A percentile compares a stretch with the other conserved stretches of the same genome.
phyloP scores from a whole-genome alignment of 2,888 invertebrate species.

The Tiliacea citrago region DNA sequence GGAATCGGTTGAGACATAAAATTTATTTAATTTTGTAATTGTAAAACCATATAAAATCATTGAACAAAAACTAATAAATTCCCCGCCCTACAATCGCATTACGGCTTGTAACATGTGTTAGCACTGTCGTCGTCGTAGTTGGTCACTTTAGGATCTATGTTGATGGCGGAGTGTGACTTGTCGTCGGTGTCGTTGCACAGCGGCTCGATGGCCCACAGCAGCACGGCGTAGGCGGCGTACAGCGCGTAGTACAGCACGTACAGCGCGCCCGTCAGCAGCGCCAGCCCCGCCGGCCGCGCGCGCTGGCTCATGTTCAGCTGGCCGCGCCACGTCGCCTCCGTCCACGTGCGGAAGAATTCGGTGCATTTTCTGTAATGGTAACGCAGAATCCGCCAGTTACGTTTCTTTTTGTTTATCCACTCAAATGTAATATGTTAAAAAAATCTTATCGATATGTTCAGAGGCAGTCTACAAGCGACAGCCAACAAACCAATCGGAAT shows the following conservation, averaged over 20 bases:
- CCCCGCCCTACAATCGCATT: neutral
- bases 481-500: neutral
- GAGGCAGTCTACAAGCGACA: neutral
- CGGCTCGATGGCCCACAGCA: conserved; percentile 83
- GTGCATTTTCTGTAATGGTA: conserved; percentile 74
- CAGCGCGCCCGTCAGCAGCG: conserved; percentile 71
- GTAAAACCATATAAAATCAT: conserved; percentile 28
- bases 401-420: neutral
- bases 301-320: conserved; percentile 68
- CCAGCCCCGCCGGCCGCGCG: conserved; percentile 72
- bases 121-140: conserved; percentile 73
- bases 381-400: neutral
- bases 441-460: neutral
- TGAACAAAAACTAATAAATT: neutral
- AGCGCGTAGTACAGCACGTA: conserved; percentile 78
- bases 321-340: conserved; percentile 77
- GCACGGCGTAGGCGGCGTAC: conserved; percentile 71
- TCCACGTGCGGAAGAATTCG: conserved; percentile 80
- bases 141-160: conserved; percentile 69
- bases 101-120: conserved; percentile 65
- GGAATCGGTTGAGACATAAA: conserved; percentile 5
- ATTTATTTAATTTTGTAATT: conserved; percentile 33
- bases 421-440: neutral
- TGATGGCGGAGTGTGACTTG: conserved; percentile 36
- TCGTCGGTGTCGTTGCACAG: conserved; percentile 69